Evolutionary conservation across 2,113 vertebrate species (phyloP), one percentile per base, ranked within the genome.

Genomic region (Microcebus ravelobensis): DNA sequence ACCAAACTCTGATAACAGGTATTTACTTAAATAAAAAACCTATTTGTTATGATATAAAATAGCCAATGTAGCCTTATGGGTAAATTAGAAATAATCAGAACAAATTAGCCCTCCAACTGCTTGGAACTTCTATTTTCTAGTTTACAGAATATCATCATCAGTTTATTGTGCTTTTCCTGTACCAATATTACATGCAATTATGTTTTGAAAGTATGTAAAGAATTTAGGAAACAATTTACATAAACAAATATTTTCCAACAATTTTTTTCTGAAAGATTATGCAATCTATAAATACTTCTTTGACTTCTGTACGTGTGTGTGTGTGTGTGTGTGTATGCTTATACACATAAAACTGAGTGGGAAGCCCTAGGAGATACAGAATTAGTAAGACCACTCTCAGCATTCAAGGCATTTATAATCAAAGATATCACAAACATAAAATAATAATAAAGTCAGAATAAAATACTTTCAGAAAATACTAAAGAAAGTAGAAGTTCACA

Each of bases 71-170:
- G 63, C 23, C 50, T 79, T 87, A 13, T 15, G 79, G 27, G 25
- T 74, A 71, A 87, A 85, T 73, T 95, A 88, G n/a, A 82, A 96
- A 91, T 39, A 91, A 96, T 92, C 50, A 82, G 31, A 94, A 89
- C 31, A 96, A 29, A 94, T n/a, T 25, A 87, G 5, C 0, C 29
- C 34, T 91, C 39, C 55, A 93, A 59, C 0, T 89, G 23, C 61
- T 61, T 91, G 18, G 48, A 87, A 20, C 23, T 29, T 81, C 20
- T 83, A 12, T 83, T 96, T 74, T 45, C n/a, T 87, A 87, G 90
- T 59, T 92, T 87, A 80, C 0, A 71, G 13, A 91, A 20, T 48
- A 89, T 6, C 5, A 34, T 70, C n/a, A 85, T 27, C 36, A 71
- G 81, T 71, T 91, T 95, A 52, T 81, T 92, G 83, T 4, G 7